These are phyloP conservation scores for Periplaneta americana DNA, from an alignment of 1,140 invertebrate species.

Conservation along the genomic window DNA sequence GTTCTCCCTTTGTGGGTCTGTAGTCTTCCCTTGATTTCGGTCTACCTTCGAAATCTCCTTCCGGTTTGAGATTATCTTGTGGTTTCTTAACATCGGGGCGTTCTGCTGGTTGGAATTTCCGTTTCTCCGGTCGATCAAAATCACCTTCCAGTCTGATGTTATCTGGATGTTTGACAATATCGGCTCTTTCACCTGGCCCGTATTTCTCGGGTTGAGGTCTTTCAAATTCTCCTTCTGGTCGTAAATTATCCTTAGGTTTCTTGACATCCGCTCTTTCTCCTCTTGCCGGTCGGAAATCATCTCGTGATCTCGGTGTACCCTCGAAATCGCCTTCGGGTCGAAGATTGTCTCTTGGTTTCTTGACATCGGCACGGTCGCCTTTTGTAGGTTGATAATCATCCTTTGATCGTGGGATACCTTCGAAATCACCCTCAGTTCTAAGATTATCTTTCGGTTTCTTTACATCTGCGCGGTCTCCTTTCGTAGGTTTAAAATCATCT, in stretches of 20 bases:
- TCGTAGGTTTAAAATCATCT: constrained; percentile 9
- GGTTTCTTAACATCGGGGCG: constrained; percentile 32
- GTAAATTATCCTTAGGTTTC: constrained; percentile 51
- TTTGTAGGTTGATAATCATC: neutral
- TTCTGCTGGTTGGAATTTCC: constrained; percentile 34
- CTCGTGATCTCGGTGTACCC: constrained; percentile 17
- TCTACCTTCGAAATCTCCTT: constrained; percentile 57
- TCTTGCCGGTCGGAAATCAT: constrained; percentile 32
- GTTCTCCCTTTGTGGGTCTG: constrained; percentile 44
- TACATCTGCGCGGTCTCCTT: constrained; percentile 18
- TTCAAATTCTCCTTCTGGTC: constrained; percentile 38
- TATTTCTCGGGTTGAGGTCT: constrained; percentile 29
- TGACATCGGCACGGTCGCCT: constrained; percentile 29
- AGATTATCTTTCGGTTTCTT: constrained; percentile 23
- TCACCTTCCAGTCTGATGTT: constrained; percentile 45
- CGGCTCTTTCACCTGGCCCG: constrained; percentile 30
- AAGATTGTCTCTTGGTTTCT: constrained; percentile 31
- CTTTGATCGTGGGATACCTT: neutral
- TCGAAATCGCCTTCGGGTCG: constrained; percentile 41
- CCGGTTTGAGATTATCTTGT: constrained; percentile 52
- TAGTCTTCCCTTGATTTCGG: constrained; percentile 25
- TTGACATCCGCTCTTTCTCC: constrained; percentile 38
- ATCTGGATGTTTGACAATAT: constrained; percentile 37
- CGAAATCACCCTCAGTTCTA: constrained; percentile 23
- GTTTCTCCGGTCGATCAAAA: constrained; percentile 39